Conservation (phyloP, 2,888 invertebrate species). For the Biston stratarius region DNA sequence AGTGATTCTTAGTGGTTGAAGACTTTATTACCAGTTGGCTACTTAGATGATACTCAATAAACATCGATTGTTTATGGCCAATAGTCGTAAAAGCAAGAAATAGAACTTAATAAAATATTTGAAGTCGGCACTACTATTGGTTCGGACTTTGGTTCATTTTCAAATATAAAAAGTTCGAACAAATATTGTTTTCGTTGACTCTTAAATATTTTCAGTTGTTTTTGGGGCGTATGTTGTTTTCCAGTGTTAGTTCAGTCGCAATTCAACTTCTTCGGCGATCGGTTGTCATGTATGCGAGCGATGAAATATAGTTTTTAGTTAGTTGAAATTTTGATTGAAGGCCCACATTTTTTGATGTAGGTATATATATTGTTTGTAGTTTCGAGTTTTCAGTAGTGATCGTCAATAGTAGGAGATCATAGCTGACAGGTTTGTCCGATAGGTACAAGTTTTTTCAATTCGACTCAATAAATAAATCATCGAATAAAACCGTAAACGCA, state of each 20-base stretch:
- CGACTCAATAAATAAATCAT: conserved; percentile 59
- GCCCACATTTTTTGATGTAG: no score
- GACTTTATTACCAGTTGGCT: conserved; percentile 50
- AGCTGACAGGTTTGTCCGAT: conserved; percentile 50
- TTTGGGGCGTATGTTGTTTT: no score
- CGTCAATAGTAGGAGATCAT: conserved; percentile 30
- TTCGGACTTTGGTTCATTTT: conserved; percentile 1
- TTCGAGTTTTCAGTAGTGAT: neutral
- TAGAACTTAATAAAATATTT: conserved; percentile 38
- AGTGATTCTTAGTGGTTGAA: conserved; percentile 49
- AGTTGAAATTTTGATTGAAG: no score
- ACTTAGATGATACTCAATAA: conserved; percentile 54
- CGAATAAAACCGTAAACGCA: conserved; percentile 60
- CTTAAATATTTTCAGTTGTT: no score
- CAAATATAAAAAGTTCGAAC: neutral
- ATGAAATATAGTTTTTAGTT: no score
- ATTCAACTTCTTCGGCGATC: no score
- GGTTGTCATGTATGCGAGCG: no score
- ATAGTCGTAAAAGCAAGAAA: conserved; percentile 55
- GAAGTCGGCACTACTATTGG: conserved; percentile 32
- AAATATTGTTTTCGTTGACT: no score
- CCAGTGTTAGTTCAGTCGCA: no score
- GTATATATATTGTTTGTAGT: no score
- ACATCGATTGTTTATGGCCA: conserved; percentile 55
- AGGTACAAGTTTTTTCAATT: conserved; percentile 59